Evolutionary conservation across 2,113 vertebrate species (phyloP), one percentile per base, ranked within the genome.

Genomic region (Ondatra zibethicus): DNA sequence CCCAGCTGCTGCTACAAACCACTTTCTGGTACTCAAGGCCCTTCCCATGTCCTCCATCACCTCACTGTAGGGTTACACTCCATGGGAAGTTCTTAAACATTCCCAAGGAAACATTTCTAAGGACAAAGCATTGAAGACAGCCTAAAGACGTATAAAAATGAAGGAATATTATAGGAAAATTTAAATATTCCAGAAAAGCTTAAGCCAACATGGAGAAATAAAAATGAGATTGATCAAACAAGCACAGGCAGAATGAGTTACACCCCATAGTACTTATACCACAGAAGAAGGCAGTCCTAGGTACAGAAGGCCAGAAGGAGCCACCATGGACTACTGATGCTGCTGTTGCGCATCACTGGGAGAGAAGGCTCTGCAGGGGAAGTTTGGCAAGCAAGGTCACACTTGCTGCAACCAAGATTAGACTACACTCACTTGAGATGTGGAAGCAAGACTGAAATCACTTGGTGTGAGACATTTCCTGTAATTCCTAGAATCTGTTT

Each of bases 241-340:
- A 61, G 50, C 5, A 8, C 13, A 19, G 21, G 52, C 42, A 9
- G 39, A 50, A 66, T 9, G 39, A 91, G 8, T 45, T 31, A 29
- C 0, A 65, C 12, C n/a, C 9, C 33, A 5, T 4, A 31, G 45
- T 0, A 58, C 0, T 33, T 27, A 36, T 1, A 65, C 9, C 31
- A 65, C 25, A 31, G 13, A 42, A 85, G 39, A 45, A 85, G n/a
- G 21, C 65, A n/a, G n/a, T n/a, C 19, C 65, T 70, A 50, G 16
- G n/a, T n/a, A n/a, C n/a, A n/a, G n/a, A n/a, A n/a, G n/a, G n/a
- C n/a, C n/a, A n/a, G n/a, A n/a, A 65, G 63, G 25, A 23, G 50
- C 47, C 45, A 52, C 33, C 25, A 31, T 31, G n/a, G n/a, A 75
- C 31, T 9, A 61, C 36, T 31, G 39, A 85, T 11, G 39, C 55